Evolutionary conservation across 2,113 vertebrate species (phyloP).

Genomic region (Anolis carolinensis): DNA sequence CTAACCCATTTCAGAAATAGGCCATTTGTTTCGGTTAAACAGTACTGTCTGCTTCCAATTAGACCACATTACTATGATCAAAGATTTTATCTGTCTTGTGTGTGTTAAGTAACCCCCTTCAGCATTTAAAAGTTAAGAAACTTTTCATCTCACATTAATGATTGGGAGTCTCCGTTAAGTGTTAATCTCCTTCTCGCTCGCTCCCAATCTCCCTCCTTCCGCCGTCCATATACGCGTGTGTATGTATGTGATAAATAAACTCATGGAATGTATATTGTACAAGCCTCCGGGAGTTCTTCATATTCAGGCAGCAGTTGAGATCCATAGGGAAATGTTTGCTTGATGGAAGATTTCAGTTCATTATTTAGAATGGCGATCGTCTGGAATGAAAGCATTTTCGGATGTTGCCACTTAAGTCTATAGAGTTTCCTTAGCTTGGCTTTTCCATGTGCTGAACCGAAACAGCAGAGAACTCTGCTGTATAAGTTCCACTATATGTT

Average conservation of each 20-base stretch:
- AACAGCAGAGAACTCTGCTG: no score
- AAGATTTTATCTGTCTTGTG: constrained; percentile 26
- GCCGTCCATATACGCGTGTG: no score
- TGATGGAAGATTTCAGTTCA: neutral
- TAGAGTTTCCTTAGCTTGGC: neutral
- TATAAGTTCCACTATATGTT: no score
- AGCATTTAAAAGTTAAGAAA: constrained; percentile 22
- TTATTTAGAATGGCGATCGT: neutral
- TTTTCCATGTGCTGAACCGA: no score
- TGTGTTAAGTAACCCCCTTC: constrained; percentile 23
- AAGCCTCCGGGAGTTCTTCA: neutral
- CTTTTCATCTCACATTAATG: constrained; percentile 21
- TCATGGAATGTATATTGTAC: neutral
- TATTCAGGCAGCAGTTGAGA: neutral
- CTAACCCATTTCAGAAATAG: constrained; percentile 39
- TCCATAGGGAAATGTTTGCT: neutral
- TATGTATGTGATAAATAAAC: neutral
- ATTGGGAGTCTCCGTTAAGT: constrained; percentile 5
- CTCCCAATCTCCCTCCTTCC: no score
- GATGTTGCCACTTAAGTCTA: neutral
- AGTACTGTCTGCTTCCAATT: constrained; percentile 36
- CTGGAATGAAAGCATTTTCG: neutral
- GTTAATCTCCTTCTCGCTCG: neutral
- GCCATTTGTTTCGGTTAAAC: constrained; percentile 38
- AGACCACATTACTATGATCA: constrained; percentile 20